Conservation (phyloP, 2,113 vertebrate genomes). For the Arenaria interpres region DNA sequence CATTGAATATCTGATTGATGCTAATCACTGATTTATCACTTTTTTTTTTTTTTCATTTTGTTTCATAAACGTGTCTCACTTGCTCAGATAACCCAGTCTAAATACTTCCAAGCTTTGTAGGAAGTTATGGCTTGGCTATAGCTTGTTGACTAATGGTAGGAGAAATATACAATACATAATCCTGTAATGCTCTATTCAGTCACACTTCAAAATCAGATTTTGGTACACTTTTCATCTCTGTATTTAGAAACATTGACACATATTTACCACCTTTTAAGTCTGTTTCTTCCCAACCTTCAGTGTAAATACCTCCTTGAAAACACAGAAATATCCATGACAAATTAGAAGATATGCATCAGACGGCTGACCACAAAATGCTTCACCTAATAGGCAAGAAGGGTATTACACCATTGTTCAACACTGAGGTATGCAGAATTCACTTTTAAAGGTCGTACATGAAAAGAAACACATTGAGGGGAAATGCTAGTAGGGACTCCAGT, state of each 20-base stretch:
- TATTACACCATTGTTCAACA: not conserved
- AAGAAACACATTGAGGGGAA: not conserved
- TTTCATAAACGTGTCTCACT: not conserved
- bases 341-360: not conserved
- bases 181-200: not conserved
- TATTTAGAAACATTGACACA: not conserved
- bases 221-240: not conserved
- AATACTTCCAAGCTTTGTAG: not conserved
- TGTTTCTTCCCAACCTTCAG: not conserved
- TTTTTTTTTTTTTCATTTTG: not conserved
- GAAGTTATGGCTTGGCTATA: not conserved
- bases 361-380: not conserved
- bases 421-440: not conserved
- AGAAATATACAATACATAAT: not conserved
- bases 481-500: accelerated
- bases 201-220: not conserved
- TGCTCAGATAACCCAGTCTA: not conserved
- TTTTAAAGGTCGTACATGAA: not conserved
- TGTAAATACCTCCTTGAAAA: conserved; percentile 6
- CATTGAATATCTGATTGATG: not conserved
- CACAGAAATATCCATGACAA: not conserved
- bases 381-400: not conserved
- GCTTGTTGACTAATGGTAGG: not conserved
- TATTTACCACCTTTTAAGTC: conserved; percentile 15
- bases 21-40: not conserved